Conservation (phyloP, 2,113 vertebrate genomes). For the Mirounga angustirostris region DNA sequence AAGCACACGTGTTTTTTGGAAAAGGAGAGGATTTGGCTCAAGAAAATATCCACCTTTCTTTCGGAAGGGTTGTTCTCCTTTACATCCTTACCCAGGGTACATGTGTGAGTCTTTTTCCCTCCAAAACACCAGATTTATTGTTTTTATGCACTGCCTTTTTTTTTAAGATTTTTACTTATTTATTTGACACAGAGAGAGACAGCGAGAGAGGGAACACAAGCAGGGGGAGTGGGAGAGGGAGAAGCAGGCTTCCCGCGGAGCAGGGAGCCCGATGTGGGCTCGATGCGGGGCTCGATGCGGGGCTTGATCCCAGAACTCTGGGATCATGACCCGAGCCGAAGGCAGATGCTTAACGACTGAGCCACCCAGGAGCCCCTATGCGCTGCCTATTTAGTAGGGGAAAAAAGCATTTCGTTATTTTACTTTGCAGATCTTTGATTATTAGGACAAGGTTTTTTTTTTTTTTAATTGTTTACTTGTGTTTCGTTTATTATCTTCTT, state of each 20-base stretch:
- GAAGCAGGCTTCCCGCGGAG: too few species aligned
- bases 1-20: not conserved
- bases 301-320: too few species aligned
- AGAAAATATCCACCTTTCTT: not conserved
- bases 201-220: too few species aligned
- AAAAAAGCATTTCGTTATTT: not conserved
- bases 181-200: too few species aligned
- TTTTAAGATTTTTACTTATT: too few species aligned
- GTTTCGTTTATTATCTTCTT: not conserved
- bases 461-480: not conserved
- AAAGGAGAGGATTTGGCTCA: not conserved
- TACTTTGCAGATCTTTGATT: not conserved
- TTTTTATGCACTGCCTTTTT: not conserved
- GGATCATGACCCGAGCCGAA: too few species aligned
- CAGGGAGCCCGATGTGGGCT: too few species aligned
- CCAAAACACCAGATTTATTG: not conserved
- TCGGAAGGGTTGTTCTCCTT: not conserved
- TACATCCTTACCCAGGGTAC: not conserved
- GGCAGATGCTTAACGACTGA: too few species aligned
- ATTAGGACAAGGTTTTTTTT: not conserved
- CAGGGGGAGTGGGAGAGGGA: too few species aligned
- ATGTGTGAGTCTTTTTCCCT: not conserved
- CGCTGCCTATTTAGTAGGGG: not conserved
- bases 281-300: too few species aligned
- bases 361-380: too few species aligned